Evolutionary conservation across 2,797 vertebrate genomes (phyloP).

Genomic region (Mormyrus hasselquistii): DNA sequence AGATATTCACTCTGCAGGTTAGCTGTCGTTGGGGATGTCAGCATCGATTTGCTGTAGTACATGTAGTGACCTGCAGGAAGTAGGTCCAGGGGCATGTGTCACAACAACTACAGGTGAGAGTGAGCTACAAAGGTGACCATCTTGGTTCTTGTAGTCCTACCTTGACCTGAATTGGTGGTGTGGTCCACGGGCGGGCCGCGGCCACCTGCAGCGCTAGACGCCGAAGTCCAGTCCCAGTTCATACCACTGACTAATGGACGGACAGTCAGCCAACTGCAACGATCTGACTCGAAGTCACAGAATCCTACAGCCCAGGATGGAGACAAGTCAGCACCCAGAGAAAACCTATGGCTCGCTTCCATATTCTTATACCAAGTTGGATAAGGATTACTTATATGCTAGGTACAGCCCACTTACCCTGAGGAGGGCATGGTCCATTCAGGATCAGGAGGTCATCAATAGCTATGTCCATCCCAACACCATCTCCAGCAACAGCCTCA

Average conservation of each 20-base stretch:
- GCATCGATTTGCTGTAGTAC: not conserved
- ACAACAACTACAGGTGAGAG: not conserved
- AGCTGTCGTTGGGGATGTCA: slow-evolving; percentile 20
- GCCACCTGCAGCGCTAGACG: not conserved
- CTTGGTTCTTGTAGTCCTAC: slow-evolving; percentile 35
- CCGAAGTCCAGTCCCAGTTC: slow-evolving; percentile 64
- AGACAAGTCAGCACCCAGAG: not conserved
- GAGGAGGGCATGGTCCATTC: slow-evolving; percentile 55
- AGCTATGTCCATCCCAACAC: slow-evolving; percentile 50
- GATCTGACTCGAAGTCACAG: slow-evolving; percentile 71
- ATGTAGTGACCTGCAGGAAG: slow-evolving; percentile 40
- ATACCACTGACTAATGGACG: slow-evolving; percentile 34
- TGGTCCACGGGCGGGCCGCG: slow-evolving; percentile 47
- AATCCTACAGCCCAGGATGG: slow-evolving; percentile 47
- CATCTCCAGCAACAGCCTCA: slow-evolving; percentile 54
- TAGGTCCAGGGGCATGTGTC: not conserved
- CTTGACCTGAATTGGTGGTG: slow-evolving; percentile 53
- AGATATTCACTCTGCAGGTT: slow-evolving; percentile 59
- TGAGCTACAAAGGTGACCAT: not conserved
- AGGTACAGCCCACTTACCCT: slow-evolving; percentile 42
- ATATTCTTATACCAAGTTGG: not conserved
- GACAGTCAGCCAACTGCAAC: slow-evolving; percentile 61
- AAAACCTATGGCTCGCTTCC: not conserved
- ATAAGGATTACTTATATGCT: not conserved
- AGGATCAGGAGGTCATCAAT: slow-evolving; percentile 61